Conservation (phyloP, 1,140 invertebrate genomes). For the Pygmarrhopalites habei region DNA sequence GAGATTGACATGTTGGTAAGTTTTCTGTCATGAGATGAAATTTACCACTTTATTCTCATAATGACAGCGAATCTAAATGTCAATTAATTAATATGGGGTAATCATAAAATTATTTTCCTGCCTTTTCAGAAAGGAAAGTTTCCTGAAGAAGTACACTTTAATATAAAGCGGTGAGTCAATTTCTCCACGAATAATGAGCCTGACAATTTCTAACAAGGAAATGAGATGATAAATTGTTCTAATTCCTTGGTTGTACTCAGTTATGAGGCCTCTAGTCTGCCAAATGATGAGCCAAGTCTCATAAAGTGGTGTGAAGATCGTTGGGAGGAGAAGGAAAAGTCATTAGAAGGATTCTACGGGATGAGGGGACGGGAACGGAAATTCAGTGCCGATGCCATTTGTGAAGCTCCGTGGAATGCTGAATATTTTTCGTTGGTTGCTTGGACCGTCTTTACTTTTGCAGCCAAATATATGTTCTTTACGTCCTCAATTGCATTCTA, state of each 20-base stretch:
- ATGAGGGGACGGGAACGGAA: constrained; percentile 36
- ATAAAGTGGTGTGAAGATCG: constrained; percentile 59
- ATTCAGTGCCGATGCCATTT: constrained; percentile 36
- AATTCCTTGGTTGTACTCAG: constrained; percentile 41
- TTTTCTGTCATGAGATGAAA: no score
- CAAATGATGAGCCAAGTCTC: constrained; percentile 51
- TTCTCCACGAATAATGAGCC: no score
- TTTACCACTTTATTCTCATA: no score
- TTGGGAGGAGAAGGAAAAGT: constrained; percentile 51
- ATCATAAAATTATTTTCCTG: no score
- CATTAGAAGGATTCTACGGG: constrained; percentile 27
- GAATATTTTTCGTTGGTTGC: constrained; percentile 50
- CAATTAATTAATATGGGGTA: no score
- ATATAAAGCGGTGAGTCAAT: constrained; percentile 65
- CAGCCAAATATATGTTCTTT: constrained; percentile 45
- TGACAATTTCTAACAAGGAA: no score
- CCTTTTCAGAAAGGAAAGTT: constrained; percentile 58
- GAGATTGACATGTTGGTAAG: no score
- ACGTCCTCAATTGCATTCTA: constrained; percentile 47
- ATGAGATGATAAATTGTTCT: neutral
- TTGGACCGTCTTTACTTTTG: constrained; percentile 49
- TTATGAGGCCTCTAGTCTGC: constrained; percentile 53
- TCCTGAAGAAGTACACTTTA: constrained; percentile 64
- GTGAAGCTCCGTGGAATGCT: constrained; percentile 41
- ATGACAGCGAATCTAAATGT: no score